A percentile compares a stretch with the other conserved stretches of the same genome.
Conservation (phyloP, 2,797 vertebrate species). For the Gymnoscopelus braueri region DNA sequence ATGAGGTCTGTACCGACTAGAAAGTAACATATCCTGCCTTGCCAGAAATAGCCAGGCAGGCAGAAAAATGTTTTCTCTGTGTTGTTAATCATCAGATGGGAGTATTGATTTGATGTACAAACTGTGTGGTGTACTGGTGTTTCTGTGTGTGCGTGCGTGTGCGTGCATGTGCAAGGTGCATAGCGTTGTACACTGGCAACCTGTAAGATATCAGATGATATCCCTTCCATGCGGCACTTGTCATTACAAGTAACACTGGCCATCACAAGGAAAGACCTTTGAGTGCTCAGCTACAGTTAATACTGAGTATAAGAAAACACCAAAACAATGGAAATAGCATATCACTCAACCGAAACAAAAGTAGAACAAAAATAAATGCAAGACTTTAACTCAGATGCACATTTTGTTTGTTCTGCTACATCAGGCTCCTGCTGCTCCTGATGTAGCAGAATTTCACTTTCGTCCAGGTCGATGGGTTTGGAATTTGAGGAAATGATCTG, state of each 20-base stretch:
- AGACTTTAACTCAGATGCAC: too few relatives aligned
- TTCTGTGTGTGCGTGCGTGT: slow-evolving; percentile 17
- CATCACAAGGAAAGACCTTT: slow-evolving; percentile 20
- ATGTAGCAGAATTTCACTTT: too few relatives aligned
- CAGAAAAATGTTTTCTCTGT: slow-evolving; percentile 43
- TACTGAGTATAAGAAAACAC: too few relatives aligned
- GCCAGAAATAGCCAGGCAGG: slow-evolving; percentile 41
- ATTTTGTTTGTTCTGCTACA: too few relatives aligned
- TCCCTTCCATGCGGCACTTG: slow-evolving; percentile 42
- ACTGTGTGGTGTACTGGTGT: slow-evolving; percentile 10
- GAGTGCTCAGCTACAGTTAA: too few relatives aligned
- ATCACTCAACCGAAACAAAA: too few relatives aligned
- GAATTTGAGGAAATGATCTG: too few relatives aligned
- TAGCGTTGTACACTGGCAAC: slow-evolving; percentile 6
- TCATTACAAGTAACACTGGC: slow-evolving; percentile 22
- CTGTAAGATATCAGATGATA: slow-evolving; percentile 63
- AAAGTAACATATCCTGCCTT: slow-evolving; percentile 34
- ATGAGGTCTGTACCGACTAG: slow-evolving; percentile 40
- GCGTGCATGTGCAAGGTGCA: not conserved
- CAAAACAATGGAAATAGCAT: too few relatives aligned
- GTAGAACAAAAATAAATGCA: too few relatives aligned
- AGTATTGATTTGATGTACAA: slow-evolving; percentile 56
- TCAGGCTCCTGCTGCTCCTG: too few relatives aligned
- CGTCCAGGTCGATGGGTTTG: too few relatives aligned
- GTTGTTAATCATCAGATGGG: slow-evolving; percentile 48